Percentiles rank a stretch among this genome's conserved stretches.
phyloP scores from a whole-genome alignment of 2,888 invertebrate genomes.

The Harpagoxenus sublaevis region DNA sequence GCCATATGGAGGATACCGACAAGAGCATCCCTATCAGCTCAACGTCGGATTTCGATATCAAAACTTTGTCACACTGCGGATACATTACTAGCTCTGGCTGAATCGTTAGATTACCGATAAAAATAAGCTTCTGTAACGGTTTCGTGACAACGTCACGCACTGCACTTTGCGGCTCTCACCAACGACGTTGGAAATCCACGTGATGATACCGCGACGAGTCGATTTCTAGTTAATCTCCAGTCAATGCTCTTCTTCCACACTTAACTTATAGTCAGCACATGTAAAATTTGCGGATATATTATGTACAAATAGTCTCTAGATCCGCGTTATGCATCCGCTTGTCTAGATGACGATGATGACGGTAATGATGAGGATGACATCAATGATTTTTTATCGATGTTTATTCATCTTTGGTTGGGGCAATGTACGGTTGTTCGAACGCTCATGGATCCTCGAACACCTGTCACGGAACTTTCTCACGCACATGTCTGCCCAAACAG shows the following conservation, averaged over 20 bases:
- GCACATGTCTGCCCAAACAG: conserved; percentile 57
- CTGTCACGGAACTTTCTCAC: conserved; percentile 57
- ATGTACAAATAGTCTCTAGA: conserved; percentile 41
- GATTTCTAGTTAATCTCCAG: conserved; percentile 15
- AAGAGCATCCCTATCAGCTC: not conserved
- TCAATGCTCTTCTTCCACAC: conserved; percentile 5
- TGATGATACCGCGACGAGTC: not conserved
- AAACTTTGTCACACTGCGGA: conserved; percentile 23
- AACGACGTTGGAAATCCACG: not conserved
- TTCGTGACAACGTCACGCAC: conserved; percentile 27
- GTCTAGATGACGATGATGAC: conserved; percentile 5
- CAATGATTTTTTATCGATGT: conserved; percentile 52
- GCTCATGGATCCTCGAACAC: conserved; percentile 58
- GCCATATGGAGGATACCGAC: conserved; percentile 3
- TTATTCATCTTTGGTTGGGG: conserved; percentile 74
- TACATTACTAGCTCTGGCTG: conserved; percentile 11
- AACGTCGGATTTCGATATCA: conserved; percentile 11
- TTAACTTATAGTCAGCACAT: conserved; percentile 31
- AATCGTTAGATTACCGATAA: conserved; percentile 45
- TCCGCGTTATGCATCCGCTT: conserved; percentile 18
- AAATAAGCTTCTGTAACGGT: conserved; percentile 49
- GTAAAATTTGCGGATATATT: conserved; percentile 45
- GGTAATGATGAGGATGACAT: conserved; percentile 18
- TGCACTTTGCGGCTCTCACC: conserved; percentile 25
- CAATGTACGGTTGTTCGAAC: conserved; percentile 65